Evolutionary conservation across 2,888 invertebrate species (phyloP).

Genomic region (Stenoptilia bipunctidactyla): DNA sequence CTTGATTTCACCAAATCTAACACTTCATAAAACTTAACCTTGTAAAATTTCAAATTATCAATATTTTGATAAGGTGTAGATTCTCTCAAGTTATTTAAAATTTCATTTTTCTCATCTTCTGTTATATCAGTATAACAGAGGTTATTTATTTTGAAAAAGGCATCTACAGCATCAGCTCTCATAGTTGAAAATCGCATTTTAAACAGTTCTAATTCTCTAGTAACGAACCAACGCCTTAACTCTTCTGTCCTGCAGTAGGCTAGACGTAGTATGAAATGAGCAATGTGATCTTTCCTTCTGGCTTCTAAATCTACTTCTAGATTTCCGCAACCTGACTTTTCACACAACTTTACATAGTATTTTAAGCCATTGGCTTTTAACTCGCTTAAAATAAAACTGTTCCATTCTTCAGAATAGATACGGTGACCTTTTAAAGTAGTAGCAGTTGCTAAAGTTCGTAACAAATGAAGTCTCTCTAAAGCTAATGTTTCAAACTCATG

Average conservation of each 20-base stretch:
- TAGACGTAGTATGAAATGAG: slow-evolving; percentile 92
- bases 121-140: slow-evolving; percentile 77
- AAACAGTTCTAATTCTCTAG: slow-evolving; percentile 91
- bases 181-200: slow-evolving; percentile 80
- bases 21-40: slow-evolving; percentile 90
- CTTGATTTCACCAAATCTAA: slow-evolving; percentile 84
- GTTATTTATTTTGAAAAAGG: slow-evolving; percentile 77
- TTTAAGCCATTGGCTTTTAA: slow-evolving; percentile 77
- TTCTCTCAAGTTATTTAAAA: slow-evolving; percentile 73
- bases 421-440: slow-evolving; percentile 74
- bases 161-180: slow-evolving; percentile 72
- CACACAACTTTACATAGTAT: slow-evolving; percentile 73
- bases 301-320: slow-evolving; percentile 75
- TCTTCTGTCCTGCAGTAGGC: slow-evolving; percentile 93
- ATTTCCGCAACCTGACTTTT: slow-evolving; percentile 63
- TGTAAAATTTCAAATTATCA: slow-evolving; percentile 78
- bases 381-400: slow-evolving; percentile 73
- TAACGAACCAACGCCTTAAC: slow-evolving; percentile 87
- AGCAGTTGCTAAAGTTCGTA: slow-evolving; percentile 83
- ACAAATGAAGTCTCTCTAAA: slow-evolving; percentile 83
- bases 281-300: slow-evolving; percentile 85
- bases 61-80: slow-evolving; percentile 73
- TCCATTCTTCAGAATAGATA: slow-evolving; percentile 76
- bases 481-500: slow-evolving; percentile 91
- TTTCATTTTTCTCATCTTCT: slow-evolving; percentile 74